Percentiles rank a stretch among this genome's conserved stretches.
Conservation (phyloP, 2,888 invertebrate species). For the Eugnorisma glareosa region DNA sequence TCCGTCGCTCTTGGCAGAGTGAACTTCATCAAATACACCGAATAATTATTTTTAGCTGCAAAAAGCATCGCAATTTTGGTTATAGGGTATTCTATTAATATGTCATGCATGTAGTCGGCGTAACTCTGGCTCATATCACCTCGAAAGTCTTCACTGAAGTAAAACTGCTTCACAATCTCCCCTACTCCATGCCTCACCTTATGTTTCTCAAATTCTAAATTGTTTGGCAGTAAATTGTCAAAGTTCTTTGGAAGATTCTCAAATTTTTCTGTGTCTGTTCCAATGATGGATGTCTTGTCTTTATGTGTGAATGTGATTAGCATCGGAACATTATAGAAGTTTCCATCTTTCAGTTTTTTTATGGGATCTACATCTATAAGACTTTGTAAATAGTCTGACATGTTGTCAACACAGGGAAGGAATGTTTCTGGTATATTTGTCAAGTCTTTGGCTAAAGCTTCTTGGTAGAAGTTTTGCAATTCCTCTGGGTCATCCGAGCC, state of each 20-base stretch:
- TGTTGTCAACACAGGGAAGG: slow-evolving; percentile 81
- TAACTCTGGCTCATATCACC: slow-evolving; percentile 70
- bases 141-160: slow-evolving; percentile 73
- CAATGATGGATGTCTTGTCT: slow-evolving; percentile 69
- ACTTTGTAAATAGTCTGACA: slow-evolving; percentile 63
- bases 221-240: slow-evolving; percentile 79
- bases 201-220: slow-evolving; percentile 77
- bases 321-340: slow-evolving; percentile 78
- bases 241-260: slow-evolving; percentile 73
- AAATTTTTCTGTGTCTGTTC: slow-evolving; percentile 69
- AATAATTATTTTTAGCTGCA: slow-evolving; percentile 72
- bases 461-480: slow-evolving; percentile 75
- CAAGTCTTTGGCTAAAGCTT: slow-evolving; percentile 66
- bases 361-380: slow-evolving; percentile 80
- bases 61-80: slow-evolving; percentile 78
- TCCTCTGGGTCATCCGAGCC: slow-evolving; percentile 66
- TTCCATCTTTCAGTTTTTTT: slow-evolving; percentile 71
- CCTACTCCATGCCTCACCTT: slow-evolving; percentile 72
- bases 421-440: slow-evolving; percentile 72
- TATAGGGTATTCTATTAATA: slow-evolving; percentile 80
- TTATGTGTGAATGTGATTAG: slow-evolving; percentile 77
- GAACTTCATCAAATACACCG: slow-evolving; percentile 81
- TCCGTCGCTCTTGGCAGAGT: slow-evolving; percentile 57
- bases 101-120: slow-evolving; percentile 80
- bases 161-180: slow-evolving; percentile 80